These are phyloP conservation scores for Cactoblastis cactorum DNA, from an alignment of 2,888 invertebrate species.

Conservation along the genomic window DNA sequence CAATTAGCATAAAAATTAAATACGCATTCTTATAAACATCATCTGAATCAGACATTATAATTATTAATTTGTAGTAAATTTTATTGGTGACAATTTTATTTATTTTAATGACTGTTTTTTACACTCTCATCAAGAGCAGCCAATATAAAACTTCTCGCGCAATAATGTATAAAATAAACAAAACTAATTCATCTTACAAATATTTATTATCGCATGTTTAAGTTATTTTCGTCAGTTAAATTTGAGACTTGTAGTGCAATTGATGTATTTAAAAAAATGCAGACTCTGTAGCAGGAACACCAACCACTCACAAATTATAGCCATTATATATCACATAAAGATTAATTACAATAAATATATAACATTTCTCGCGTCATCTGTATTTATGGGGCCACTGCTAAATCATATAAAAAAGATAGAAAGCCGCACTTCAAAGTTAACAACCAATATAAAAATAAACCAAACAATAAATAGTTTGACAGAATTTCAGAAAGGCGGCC, in stretches of 20 bases:
- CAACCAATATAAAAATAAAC: conserved; percentile 30
- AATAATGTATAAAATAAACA: too few relatives aligned
- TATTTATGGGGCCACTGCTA: conserved; percentile 48
- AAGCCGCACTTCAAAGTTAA: conserved; percentile 36
- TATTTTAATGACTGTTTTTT: too few relatives aligned
- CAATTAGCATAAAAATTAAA: neutral
- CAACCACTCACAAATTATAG: conserved; percentile 48
- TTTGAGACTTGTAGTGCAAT: neutral
- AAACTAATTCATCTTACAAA: too few relatives aligned
- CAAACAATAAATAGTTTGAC: conserved; percentile 36
- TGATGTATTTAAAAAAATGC: neutral
- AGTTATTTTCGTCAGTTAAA: neutral
- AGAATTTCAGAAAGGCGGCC: conserved; percentile 43
- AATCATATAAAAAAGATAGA: conserved; percentile 29
- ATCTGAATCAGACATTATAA: too few relatives aligned
- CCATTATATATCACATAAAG: conserved; percentile 66
- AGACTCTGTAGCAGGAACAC: conserved; percentile 21
- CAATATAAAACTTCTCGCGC: too few relatives aligned
- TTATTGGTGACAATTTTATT: too few relatives aligned
- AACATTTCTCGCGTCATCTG: conserved; percentile 39
- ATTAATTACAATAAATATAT: conserved; percentile 53
- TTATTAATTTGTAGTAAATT: too few relatives aligned
- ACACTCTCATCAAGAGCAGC: too few relatives aligned
- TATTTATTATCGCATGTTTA: too few relatives aligned
- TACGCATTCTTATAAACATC: neutral